Conservation (phyloP, 2,888 invertebrate genomes). For the Tetranychus piercei region DNA sequence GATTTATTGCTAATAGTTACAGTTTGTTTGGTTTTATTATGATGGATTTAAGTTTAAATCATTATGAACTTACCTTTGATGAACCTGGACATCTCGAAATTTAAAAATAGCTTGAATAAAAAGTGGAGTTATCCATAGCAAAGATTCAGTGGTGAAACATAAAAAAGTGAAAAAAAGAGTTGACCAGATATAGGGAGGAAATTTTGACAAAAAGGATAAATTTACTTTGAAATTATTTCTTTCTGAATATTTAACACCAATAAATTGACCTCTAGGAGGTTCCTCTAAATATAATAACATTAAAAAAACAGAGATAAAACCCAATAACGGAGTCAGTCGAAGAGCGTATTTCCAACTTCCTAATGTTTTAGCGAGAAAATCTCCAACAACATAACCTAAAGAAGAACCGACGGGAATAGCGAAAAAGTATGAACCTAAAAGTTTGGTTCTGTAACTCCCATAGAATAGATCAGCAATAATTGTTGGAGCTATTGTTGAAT, state of each 20-base stretch:
- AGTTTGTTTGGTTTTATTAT: no score
- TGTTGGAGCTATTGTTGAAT: conserved; percentile 95
- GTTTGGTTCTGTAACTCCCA: conserved; percentile 64
- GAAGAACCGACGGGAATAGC: conserved; percentile 96
- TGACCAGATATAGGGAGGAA: conserved; percentile 57
- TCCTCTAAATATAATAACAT: conserved; percentile 16
- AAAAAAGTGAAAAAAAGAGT: conserved; percentile 90
- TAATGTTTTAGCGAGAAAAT: conserved; percentile 52
- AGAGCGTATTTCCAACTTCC: conserved; percentile 80
- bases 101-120: conserved; percentile 40
- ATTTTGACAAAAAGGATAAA: conserved; percentile 11
- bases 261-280: conserved; percentile 17
- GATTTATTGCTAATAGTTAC: background rate
- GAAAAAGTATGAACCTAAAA: conserved; percentile 93
- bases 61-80: no score
- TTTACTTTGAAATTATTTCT: conserved; percentile 12
- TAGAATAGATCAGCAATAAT: conserved; percentile 91
- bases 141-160: conserved; percentile 84
- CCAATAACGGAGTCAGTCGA: conserved; percentile 30
- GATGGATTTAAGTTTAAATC: no score
- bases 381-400: conserved; percentile 83
- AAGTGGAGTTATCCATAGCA: conserved; percentile 90
- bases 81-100: background rate
- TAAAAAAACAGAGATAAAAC: conserved; percentile 14
- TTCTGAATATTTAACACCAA: conserved; percentile 6